These are phyloP conservation scores for Zoanthus sansibaricus DNA, from an alignment of 92 coral and sea anemone genomes.

Conservation along the genomic window DNA sequence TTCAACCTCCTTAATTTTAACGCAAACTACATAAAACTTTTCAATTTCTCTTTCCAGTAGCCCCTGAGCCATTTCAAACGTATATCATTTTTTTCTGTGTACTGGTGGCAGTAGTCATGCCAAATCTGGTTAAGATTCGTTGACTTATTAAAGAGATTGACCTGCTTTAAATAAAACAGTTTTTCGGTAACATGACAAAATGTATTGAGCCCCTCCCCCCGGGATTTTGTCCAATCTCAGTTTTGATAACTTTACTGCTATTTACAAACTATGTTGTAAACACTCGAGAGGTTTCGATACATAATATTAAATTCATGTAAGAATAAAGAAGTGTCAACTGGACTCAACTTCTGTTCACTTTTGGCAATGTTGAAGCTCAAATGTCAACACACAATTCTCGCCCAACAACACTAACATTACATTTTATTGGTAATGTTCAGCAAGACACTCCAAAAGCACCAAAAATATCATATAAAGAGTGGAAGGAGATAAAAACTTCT, in stretches of 20 bases:
- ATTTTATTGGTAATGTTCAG: conserved; percentile 24
- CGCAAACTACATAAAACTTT: not conserved
- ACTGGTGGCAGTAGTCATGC: not conserved
- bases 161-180: conserved; percentile 19
- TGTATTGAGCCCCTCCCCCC: conserved; percentile 14
- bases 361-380: conserved; percentile 20
- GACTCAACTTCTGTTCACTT: conserved; percentile 5
- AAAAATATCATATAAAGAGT: not conserved
- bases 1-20: not conserved
- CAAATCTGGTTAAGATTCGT: conserved; percentile 9
- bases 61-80: not conserved
- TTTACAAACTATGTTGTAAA: conserved; percentile 2
- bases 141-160: conserved; percentile 34
- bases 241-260: not conserved
- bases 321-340: conserved; percentile 3
- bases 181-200: conserved; percentile 2
- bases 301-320: not conserved
- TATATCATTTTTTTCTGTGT: conserved; percentile 26
- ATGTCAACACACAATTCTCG: not conserved
- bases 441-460: conserved; percentile 38
- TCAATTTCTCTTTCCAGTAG: not conserved
- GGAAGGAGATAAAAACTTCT: not conserved
- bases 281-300: not conserved
- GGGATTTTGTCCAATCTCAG: not conserved
- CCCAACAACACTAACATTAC: not conserved